Conservation (phyloP, 2,797 vertebrate species). For the Dallia pectoralis region DNA sequence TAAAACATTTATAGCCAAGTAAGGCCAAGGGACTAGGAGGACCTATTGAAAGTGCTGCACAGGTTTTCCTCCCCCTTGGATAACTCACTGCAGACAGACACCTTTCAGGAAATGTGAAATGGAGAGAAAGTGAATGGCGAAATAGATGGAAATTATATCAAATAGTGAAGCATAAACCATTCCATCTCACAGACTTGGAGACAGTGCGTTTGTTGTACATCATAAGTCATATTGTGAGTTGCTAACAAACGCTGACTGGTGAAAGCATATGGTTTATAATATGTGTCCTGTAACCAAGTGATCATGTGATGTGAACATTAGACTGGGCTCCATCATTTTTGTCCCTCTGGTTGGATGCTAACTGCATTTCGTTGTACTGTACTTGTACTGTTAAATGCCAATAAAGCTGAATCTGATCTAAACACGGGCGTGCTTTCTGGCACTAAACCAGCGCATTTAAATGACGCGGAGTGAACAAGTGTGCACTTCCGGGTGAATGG, state of each 20-base stretch:
- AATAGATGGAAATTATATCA: slow-evolving; percentile 7
- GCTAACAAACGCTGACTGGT: no score
- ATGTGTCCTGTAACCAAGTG: no score
- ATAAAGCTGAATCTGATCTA: no score
- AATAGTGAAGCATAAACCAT: neutral
- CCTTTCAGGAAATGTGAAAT: neutral
- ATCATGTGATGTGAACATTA: no score
- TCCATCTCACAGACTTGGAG: neutral
- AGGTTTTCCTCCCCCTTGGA: neutral
- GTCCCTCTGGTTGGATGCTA: no score
- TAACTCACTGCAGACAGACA: neutral
- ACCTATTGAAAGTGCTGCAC: neutral
- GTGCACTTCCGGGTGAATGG: neutral
- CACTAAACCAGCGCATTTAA: neutral
- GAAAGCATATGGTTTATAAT: no score
- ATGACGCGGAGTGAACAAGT: neutral
- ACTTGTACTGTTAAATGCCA: neutral
- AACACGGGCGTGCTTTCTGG: neutral
- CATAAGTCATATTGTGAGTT: neutral
- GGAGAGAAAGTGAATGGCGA: neutral
- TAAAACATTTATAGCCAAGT: neutral
- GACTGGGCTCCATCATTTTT: no score
- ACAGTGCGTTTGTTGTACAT: neutral
- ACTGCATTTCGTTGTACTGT: no score
- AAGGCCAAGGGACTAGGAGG: neutral